Evolutionary conservation across 2,113 vertebrate genomes (phyloP).

Genomic region (Aegotheles bennettii): DNA sequence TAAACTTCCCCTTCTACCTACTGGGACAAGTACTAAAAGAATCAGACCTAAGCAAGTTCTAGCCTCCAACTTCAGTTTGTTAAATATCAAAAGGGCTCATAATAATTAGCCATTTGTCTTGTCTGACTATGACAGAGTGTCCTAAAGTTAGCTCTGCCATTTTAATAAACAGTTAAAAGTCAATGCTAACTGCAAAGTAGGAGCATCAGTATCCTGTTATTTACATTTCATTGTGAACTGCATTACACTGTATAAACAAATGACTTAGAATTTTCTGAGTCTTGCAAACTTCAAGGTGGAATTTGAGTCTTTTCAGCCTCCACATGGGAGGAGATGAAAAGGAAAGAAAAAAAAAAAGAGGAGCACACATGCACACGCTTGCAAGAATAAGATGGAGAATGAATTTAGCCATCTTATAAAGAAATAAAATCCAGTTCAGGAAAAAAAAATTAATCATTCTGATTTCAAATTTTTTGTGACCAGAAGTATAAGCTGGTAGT

Average conservation of each 20-base stretch:
- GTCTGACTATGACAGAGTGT: not conserved
- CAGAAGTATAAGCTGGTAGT: not conserved
- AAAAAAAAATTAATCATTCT: not conserved
- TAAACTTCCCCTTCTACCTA: not conserved
- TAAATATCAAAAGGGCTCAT: not conserved
- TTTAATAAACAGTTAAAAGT: not conserved
- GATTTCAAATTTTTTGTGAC: not conserved
- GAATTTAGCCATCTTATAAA: not conserved
- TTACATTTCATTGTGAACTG: not conserved
- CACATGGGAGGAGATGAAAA: not conserved
- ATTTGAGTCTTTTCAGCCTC: not conserved
- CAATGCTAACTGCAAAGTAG: not conserved
- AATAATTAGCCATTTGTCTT: not conserved
- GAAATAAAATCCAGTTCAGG: not conserved
- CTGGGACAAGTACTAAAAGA: not conserved
- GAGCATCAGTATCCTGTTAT: not conserved
- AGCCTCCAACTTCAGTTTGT: not conserved
- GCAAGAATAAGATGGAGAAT: not conserved
- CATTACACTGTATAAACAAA: not conserved
- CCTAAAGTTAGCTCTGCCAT: not conserved
- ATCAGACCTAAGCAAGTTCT: not conserved
- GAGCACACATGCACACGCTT: fast-evolving
- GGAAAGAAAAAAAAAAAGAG: fast-evolving
- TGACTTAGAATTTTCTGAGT: not conserved
- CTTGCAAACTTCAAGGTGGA: not conserved